Base-by-base conservation (phyloP, 2,888 invertebrate species). In the Tillus elongatus region DNA sequence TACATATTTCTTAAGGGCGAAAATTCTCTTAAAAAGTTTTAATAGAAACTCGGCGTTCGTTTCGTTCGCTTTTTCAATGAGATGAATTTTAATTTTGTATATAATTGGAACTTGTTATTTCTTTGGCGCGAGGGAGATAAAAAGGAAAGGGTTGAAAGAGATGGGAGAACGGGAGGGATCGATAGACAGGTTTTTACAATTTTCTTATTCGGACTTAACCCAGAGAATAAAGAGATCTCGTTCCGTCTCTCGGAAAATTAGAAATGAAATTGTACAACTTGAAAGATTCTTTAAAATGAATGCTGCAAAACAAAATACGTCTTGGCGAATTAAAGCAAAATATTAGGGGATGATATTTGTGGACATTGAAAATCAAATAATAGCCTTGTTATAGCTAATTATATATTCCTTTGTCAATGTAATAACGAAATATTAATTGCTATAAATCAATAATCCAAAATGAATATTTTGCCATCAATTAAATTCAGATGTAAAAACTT, bases 21-120 rank as follows among this genome's bases (percentile, higher is more conserved):
- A 58, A 60, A 60, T 58, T 61, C 60, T 53, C 58, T 61, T 60
- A 60, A 62, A 63, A 63, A 61, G 45, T 64, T 64, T 64, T 64
- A 63, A 64, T 64, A 63, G 62, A 62, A 63, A 60, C 57, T 51
- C 48, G 41, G 52, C 49, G 52, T 58, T 58, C 59, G 60, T 60
- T 56, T 55, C 57, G 57, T 58, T 57, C 60, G 58, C 61, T 64
- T 63, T 64, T 62, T 63, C 64, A 64, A 62, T 61, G 64, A 63
- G 63, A 59, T 63, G 63, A 63, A 64, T 64, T 64, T 63, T 64
- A 64, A 64, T 63, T 64, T 63, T 60, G 61, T 60, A 60, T 61
- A 62, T 63, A 63, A 62, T 62, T 62, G 60, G 60, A 58, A 61
- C 55, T 60, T 55, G 59, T 61, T 61, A 61, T 60, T 60, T 59